These are phyloP conservation scores for Cryptoleucopteryx plumbea DNA, from an alignment of 2,113 vertebrate species.

Conservation along the genomic window DNA sequence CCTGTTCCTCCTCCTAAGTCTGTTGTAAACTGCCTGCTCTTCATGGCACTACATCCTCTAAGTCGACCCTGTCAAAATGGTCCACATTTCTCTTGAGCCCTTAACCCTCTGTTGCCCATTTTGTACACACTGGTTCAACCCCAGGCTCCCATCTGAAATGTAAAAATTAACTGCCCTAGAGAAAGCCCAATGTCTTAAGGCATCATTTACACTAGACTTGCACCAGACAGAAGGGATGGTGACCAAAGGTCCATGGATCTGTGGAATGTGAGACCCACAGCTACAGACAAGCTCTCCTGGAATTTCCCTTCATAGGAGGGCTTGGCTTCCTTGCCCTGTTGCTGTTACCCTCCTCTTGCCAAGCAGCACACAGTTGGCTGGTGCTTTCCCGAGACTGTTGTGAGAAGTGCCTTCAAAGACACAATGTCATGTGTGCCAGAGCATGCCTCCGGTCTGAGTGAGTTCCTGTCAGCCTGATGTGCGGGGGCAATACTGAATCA, in stretches of 20 bases:
- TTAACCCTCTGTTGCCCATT: background rate
- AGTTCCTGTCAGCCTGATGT: background rate
- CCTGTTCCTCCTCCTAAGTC: background rate
- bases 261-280: background rate
- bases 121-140: background rate
- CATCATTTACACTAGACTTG: background rate
- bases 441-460: background rate
- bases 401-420: background rate
- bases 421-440: fast-evolving
- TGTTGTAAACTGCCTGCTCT: background rate
- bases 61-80: background rate
- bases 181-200: background rate
- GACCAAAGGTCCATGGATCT: background rate
- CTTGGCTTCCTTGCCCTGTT: background rate
- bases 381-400: background rate
- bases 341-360: background rate
- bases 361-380: background rate
- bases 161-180: background rate
- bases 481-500: background rate
- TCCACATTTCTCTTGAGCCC: background rate
- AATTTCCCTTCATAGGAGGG: background rate
- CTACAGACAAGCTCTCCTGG: background rate
- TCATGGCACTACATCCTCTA: background rate
- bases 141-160: background rate
- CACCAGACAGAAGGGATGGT: background rate